phyloP scores from a whole-genome alignment of 1,140 invertebrate species.

The Drosophila melanogaster region Release_6_plus_ISO1_MT NC_004354.4:15218501-15219000 shows the following conservation, averaged over 20 bases:
- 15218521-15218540: constrained; percentile 66
- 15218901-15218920: neutral
- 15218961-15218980: too few relatives aligned
- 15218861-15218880: neutral
- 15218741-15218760: constrained; percentile 65
- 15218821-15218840: constrained; percentile 54
- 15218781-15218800: constrained; percentile 81
- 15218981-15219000: too few relatives aligned
- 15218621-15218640: neutral
- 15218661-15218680: neutral
- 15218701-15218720: constrained; percentile 33
- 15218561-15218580: constrained; percentile 22
- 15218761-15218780: constrained; percentile 80
- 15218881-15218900: too few relatives aligned
- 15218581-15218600: constrained; percentile 19
- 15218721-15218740: constrained; percentile 31
- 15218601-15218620: constrained; percentile 4
- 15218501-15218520: constrained; percentile 31
- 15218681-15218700: neutral
- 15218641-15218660: neutral
- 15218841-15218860: constrained; percentile 2
- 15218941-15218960: neutral
- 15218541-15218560: constrained; percentile 69
- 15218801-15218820: constrained; percentile 64
- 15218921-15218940: neutral